phyloP scores from a whole-genome alignment of 2,797 vertebrate genomes.

The Enteromius treurensis region DNA sequence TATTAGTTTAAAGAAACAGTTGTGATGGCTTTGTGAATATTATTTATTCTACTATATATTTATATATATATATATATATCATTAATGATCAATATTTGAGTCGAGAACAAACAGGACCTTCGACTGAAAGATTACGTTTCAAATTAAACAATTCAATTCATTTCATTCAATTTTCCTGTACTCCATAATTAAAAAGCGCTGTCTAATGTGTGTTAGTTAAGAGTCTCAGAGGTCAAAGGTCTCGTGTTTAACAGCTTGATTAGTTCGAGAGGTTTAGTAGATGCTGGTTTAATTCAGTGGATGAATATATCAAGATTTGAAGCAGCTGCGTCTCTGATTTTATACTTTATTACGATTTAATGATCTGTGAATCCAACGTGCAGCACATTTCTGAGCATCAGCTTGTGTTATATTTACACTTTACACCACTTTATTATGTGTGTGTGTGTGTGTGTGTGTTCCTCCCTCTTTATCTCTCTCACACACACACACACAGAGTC shows the following conservation, averaged over 20 bases:
- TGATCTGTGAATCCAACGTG: background rate
- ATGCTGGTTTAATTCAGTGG: background rate
- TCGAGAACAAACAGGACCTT: background rate
- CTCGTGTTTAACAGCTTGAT: background rate
- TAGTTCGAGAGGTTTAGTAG: background rate
- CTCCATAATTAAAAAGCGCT: background rate
- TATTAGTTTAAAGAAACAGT: background rate
- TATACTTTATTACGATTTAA: background rate
- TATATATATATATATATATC: background rate
- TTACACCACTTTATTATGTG: background rate
- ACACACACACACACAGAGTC: constrained; percentile 43
- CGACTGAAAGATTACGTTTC: background rate
- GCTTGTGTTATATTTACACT: background rate
- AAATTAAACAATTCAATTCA: background rate
- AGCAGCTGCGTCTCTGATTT: background rate
- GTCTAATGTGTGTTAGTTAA: background rate
- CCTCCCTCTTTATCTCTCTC: background rate
- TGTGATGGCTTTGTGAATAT: background rate
- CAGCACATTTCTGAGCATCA: background rate
- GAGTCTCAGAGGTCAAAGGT: background rate
- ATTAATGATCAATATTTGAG: background rate
- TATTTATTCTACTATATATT: background rate
- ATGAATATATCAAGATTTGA: background rate
- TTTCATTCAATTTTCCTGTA: background rate
- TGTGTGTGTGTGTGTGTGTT: background rate